Percentiles rank a stretch among this genome's conserved stretches.
Evolutionary conservation across 2,113 vertebrate genomes (phyloP).

Genomic region (Pseudopipra pipra): DNA sequence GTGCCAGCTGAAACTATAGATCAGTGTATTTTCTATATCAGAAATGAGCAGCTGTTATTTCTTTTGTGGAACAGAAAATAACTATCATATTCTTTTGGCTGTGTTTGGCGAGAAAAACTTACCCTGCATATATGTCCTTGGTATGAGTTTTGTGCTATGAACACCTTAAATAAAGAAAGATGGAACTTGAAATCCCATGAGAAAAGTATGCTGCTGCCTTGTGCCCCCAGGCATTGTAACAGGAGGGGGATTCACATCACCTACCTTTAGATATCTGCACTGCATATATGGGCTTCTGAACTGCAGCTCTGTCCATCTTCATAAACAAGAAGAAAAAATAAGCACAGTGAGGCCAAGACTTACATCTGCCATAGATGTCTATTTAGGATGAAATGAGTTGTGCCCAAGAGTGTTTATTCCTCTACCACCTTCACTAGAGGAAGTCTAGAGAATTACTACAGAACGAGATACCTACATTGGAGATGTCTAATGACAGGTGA

Average conservation of each 20-base stretch:
- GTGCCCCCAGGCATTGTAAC: neutral
- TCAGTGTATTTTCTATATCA: slow-evolving; percentile 56
- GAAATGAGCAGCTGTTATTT: slow-evolving; percentile 55
- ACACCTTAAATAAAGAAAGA: neutral
- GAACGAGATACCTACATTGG: neutral
- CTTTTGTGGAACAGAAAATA: slow-evolving; percentile 10
- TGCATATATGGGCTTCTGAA: neutral
- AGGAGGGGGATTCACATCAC: neutral
- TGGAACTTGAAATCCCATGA: neutral
- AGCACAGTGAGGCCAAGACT: neutral
- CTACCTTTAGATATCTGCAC: neutral
- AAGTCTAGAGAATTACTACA: neutral
- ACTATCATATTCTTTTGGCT: neutral
- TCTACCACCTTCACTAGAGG: neutral
- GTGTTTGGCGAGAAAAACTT: neutral
- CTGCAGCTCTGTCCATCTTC: accelerated
- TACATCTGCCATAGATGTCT: neutral
- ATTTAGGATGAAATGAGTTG: neutral
- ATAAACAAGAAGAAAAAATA: neutral
- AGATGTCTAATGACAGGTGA: neutral
- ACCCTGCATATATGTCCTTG: neutral
- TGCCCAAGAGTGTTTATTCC: neutral
- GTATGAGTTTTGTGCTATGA: neutral
- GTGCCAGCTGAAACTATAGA: slow-evolving; percentile 56
- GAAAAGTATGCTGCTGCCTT: neutral